phyloP scores from a whole-genome alignment of 2,888 invertebrate genomes.

The Drosophila stalkeri region DNA sequence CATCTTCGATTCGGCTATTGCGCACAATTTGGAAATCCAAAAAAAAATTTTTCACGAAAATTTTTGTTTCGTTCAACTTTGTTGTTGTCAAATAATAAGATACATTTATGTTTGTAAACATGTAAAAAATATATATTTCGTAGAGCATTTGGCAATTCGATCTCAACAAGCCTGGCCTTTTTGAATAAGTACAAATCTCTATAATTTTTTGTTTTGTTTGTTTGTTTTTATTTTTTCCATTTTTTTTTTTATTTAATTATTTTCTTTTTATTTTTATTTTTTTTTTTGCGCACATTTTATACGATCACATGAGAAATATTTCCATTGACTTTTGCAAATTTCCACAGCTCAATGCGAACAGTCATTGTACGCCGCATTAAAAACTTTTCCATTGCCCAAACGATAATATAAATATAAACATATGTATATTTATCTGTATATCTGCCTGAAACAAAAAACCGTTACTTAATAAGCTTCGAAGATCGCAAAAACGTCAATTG shows the following conservation, averaged over 20 bases:
- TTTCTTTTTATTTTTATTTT: background rate
- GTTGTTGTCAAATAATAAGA: background rate
- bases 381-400: slow-evolving; percentile 15
- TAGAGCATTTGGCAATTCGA: background rate
- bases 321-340: slow-evolving; percentile 21
- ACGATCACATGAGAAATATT: slow-evolving; percentile 16
- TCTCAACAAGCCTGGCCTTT: background rate
- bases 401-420: background rate
- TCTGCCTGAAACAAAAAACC: background rate
- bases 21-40: background rate
- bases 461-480: slow-evolving; percentile 15
- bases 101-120: background rate
- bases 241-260: too few relatives aligned
- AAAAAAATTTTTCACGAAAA: background rate
- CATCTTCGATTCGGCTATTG: background rate
- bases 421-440: background rate
- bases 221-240: too few relatives aligned
- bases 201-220: too few relatives aligned
- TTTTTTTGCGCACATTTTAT: background rate
- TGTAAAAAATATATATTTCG: background rate
- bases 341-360: slow-evolving; percentile 18
- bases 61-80: background rate
- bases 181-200: background rate
- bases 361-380: slow-evolving; percentile 16
- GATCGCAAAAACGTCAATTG: slow-evolving; percentile 28